Base-by-base conservation (phyloP, 2,797 vertebrate genomes). In the Eulemur albifrons region DNA sequence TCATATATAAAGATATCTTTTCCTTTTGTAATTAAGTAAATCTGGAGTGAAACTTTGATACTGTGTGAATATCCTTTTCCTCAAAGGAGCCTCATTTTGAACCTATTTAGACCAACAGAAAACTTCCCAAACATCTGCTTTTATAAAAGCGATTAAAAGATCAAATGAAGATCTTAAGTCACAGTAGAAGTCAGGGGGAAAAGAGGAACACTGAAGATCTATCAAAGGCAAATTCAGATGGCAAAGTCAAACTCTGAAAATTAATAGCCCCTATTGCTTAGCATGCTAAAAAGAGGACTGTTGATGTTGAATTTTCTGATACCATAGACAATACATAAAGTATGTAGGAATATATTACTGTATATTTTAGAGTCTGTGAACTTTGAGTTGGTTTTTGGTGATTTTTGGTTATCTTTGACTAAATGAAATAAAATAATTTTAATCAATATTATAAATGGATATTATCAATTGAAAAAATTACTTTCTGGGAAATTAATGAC, bases 391-490 rank as follows among this genome's bases (percentile, higher is more conserved):
- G 67, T 97, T 97, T 96, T 94, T 27, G 8, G 80, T 96, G 93
- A 97, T 97, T 98, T 97, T 95, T 94, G 67, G 21, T 85, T 93
- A n/a, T 94, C 94, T 98, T 93, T 89, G 80, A 88, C 93, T 88
- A 91, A 96, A 97, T 97, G 96, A 98, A 97, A 98, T 97, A 95
- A 98, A 98, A 96, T 96, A 93, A 90, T 97, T 97, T 97, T 84
- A 93, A 81, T 92, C 90, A 82, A 32, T 95, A 81, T 96, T 96
- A 92, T 96, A 97, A 97, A 93, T 97, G 90, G 95, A 61, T 93
- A 96, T 97, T 96, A 97, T 98, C 84, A 96, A 82, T 97, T 98
- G 95, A 97, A 98, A 97, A 94, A 96, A 84, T 93, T 95, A 94
- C 70, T 98, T 98, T 97, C 97, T 98, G 89, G 92, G 97, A 97